Evolutionary conservation across 1,140 invertebrate genomes (phyloP), one percentile per base, ranked within the genome.

Genomic region (Mamestra configurata): DNA sequence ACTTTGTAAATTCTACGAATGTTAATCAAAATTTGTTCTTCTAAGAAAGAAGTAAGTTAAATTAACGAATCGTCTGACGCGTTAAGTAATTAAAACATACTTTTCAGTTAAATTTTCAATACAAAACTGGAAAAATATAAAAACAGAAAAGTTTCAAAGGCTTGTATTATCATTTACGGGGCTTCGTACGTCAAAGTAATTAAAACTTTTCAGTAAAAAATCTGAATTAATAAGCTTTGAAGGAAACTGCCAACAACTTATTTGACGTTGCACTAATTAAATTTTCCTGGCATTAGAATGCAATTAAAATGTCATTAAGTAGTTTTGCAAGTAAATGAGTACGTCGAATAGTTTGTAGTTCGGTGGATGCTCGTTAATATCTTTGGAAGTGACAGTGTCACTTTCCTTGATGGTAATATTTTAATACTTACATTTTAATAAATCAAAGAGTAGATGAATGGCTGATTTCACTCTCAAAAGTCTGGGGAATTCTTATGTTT

Each of bases 251-350:
- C 20, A 40, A 46, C 64, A 46, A 24, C 37, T 46, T 68, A 68
- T 49, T 68, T 68, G 22, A 68, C 22, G 64, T 46, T 68, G 37
- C 64, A 68, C 64, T 68, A 68, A 68, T 68, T 68, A 68, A 68
- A 68, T 68, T 68, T 68, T 27, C 64, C 37, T 46, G 15, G 20
- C 64, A 49, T 68, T 68, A 68, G 40, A 68, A 68, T 68, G 64
- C 64, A 68, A 68, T 68, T 68, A 68, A 68, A 46, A 68, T 68
- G 64, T 49, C 18, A 15, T 68, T 68, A 68, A 24, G 64, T 46
- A 68, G 40, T 24, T 43, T 68, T 7, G 64, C 40, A 37, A 68
- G 64, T 15, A 46, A 15, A 68, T 46, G 64, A 61, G 31, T 40
- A 18, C n/a, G 59, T 64, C 31, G 8, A 55, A 35, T 64, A 40